Percentiles rank a stretch among this genome's conserved stretches.
Evolutionary conservation across 2,888 invertebrate genomes (phyloP).

Genomic region (Piscicola geometra): DNA sequence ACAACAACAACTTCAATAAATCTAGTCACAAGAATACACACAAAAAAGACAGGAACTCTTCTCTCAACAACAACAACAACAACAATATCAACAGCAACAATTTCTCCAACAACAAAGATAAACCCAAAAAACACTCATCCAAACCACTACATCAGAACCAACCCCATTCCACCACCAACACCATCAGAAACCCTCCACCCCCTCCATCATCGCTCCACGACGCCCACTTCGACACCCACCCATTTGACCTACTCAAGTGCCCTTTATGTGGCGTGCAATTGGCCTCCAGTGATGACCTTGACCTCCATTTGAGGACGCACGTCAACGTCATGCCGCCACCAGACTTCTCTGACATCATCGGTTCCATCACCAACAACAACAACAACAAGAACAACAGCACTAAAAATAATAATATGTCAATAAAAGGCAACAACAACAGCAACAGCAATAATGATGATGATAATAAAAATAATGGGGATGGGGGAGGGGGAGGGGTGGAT

Average conservation of each 20-base stretch:
- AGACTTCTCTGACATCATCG: background rate
- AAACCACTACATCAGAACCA: too few species aligned
- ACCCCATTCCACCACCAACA: background rate
- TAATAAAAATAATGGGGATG: too few species aligned
- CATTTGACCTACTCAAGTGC: slow-evolving; percentile 28
- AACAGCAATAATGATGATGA: slow-evolving; percentile 3
- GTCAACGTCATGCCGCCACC: slow-evolving; percentile 20
- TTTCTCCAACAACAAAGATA: background rate
- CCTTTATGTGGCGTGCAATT: slow-evolving; percentile 26
- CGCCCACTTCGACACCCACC: background rate
- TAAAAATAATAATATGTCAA: background rate
- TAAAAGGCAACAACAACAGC: too few species aligned
- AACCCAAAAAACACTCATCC: background rate
- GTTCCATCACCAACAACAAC: background rate
- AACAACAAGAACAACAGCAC: background rate
- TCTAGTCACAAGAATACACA: background rate
- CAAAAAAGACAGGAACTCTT: background rate
- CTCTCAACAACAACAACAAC: background rate
- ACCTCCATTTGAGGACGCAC: slow-evolving; percentile 26
- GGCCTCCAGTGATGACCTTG: slow-evolving; percentile 17
- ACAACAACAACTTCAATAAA: background rate
- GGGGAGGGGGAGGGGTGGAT: too few species aligned
- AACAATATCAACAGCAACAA: slow-evolving; percentile 2
- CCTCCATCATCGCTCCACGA: background rate
- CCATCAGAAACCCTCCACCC: background rate